Conservation (phyloP, 2,888 invertebrate genomes). For the Agrilus cyanescens region DNA sequence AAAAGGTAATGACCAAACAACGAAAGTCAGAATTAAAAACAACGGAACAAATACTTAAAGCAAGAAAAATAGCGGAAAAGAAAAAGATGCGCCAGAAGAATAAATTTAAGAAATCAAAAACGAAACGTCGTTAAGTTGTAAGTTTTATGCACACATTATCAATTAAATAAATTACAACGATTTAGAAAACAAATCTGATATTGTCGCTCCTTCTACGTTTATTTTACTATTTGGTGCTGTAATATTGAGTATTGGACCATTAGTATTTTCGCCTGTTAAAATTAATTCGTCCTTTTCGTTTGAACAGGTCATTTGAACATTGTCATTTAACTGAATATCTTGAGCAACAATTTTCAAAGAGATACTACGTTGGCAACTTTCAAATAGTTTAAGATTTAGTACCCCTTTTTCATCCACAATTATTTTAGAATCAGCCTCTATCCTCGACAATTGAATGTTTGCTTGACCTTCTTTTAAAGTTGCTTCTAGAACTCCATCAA, state of each 20-base stretch:
- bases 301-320: constrained; percentile 8
- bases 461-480: constrained; percentile 24
- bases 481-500: constrained; percentile 30
- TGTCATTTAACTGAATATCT: constrained; percentile 12
- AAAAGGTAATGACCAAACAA: constrained; percentile 52
- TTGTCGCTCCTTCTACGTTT: constrained; percentile 1
- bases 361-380: constrained; percentile 23
- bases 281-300: background rate
- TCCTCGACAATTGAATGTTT: constrained; percentile 28
- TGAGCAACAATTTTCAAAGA: constrained; percentile 18
- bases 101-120: constrained; percentile 30
- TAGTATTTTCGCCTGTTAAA: background rate
- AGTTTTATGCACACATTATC: constrained; percentile 8
- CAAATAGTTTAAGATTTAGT: constrained; percentile 25
- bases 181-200: constrained; percentile 5
- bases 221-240: constrained; percentile 3
- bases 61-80: constrained; percentile 50
- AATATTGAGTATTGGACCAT: background rate
- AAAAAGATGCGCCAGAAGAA: constrained; percentile 45
- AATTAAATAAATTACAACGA: constrained; percentile 4
- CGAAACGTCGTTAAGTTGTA: constrained; percentile 8
- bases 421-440: constrained; percentile 26
- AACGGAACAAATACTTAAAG: constrained; percentile 69
- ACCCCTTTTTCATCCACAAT: constrained; percentile 21
- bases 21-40: constrained; percentile 49